Conservation (phyloP, 2,113 vertebrate species). For the Eulemur macaco region DNA sequence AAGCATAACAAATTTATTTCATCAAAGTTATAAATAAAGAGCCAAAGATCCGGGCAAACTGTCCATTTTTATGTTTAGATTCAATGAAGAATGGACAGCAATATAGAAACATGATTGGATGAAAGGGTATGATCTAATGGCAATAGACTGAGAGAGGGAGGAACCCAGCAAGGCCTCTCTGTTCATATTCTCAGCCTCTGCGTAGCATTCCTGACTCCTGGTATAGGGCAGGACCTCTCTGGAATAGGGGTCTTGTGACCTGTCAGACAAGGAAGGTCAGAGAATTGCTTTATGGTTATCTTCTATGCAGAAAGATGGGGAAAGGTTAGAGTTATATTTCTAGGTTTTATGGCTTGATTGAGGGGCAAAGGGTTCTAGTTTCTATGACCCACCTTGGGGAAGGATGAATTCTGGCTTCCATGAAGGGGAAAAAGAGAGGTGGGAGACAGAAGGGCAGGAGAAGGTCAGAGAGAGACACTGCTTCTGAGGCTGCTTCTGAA, state of each 20-base stretch:
- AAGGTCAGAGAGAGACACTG: background rate
- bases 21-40: background rate
- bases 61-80: background rate
- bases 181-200: background rate
- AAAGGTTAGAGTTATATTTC: background rate
- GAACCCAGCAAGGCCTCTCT: background rate
- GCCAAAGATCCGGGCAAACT: background rate
- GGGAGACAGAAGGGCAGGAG: background rate
- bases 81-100: background rate
- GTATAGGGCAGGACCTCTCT: background rate
- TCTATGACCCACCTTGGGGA: background rate
- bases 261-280: background rate
- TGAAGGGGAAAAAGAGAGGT: background rate
- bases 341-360: background rate
- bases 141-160: background rate
- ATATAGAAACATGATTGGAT: background rate
- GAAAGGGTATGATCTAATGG: background rate
- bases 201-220: background rate
- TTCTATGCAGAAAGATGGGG: background rate
- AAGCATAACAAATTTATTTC: background rate
- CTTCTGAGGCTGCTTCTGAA: background rate
- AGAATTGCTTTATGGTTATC: background rate
- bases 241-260: background rate
- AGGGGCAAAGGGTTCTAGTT: background rate
- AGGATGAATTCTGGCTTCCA: background rate